These are phyloP conservation scores for Volucella inanis DNA, from an alignment of 2,888 invertebrate species.

Conservation along the genomic window DNA sequence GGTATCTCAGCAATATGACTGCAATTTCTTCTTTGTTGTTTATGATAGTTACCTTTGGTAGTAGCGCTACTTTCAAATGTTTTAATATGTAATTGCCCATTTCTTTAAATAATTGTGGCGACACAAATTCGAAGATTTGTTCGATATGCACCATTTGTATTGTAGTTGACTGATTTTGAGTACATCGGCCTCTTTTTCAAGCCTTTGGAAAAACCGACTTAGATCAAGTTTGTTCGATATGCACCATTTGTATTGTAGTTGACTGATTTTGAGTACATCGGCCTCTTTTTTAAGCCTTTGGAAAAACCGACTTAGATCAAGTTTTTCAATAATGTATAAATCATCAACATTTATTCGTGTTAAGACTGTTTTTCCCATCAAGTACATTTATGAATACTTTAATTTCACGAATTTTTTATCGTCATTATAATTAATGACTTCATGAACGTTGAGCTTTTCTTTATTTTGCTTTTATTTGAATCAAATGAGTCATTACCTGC, in stretches of 20 bases:
- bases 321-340: constrained; percentile 37
- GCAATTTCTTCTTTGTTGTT: constrained; percentile 24
- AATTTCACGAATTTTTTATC: constrained; percentile 32
- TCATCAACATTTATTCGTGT: constrained; percentile 41
- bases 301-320: constrained; percentile 43
- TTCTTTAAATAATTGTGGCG: constrained; percentile 40
- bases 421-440: constrained; percentile 14
- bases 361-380: neutral
- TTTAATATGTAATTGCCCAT: constrained; percentile 40
- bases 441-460: constrained; percentile 28
- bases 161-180: constrained; percentile 26
- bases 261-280: constrained; percentile 25
- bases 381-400: constrained; percentile 10
- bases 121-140: constrained; percentile 34
- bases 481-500: neutral
- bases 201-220: constrained; percentile 22
- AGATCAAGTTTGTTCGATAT: constrained; percentile 37
- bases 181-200: constrained; percentile 37
- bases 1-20: constrained; percentile 14
- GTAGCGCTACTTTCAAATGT: constrained; percentile 42
- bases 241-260: constrained; percentile 42
- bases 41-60: constrained; percentile 26
- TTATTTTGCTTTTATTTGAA: constrained; percentile 1
- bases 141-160: constrained; percentile 37
- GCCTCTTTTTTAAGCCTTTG: constrained; percentile 21